Percentiles rank a stretch among this genome's conserved stretches.
phyloP scores from a whole-genome alignment of 2,888 invertebrate genomes.

The Brachypterus glaber region DNA sequence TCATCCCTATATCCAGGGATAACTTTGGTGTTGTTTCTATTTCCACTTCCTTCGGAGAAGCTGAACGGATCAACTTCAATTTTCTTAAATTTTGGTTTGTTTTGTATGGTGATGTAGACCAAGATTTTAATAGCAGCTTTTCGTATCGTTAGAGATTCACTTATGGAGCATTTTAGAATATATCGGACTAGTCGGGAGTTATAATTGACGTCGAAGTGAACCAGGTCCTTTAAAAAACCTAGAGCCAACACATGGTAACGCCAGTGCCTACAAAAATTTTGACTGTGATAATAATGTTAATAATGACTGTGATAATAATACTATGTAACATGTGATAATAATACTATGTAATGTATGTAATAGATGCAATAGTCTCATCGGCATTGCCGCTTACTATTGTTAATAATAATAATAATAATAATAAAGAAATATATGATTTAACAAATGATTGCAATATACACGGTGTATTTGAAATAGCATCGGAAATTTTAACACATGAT shows the following conservation, averaged over 20 bases:
- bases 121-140: constrained; percentile 56
- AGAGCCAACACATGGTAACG: constrained; percentile 68
- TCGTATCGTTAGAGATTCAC: constrained; percentile 73
- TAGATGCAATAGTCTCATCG: too few relatives aligned
- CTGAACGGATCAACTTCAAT: constrained; percentile 47
- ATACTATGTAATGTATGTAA: too few relatives aligned
- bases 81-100: constrained; percentile 57
- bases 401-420: too few relatives aligned
- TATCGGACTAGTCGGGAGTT: constrained; percentile 54
- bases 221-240: constrained; percentile 59
- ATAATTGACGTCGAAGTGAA: constrained; percentile 60
- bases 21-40: constrained; percentile 15
- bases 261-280: constrained; percentile 79
- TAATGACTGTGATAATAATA: too few relatives aligned
- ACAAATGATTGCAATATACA: too few relatives aligned
- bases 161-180: constrained; percentile 55
- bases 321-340: too few relatives aligned
- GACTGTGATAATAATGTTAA: too few relatives aligned
- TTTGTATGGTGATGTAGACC: constrained; percentile 58
- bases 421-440: too few relatives aligned
- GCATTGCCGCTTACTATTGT: too few relatives aligned
- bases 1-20: constrained; percentile 55
- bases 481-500: too few relatives aligned
- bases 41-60: constrained; percentile 31
- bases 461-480: too few relatives aligned